A percentile compares a stretch with the other conserved stretches of the same genome.
These are phyloP conservation scores for Chaetura pelagica DNA, from an alignment of 2,113 vertebrate genomes.

Conservation along the genomic window DNA sequence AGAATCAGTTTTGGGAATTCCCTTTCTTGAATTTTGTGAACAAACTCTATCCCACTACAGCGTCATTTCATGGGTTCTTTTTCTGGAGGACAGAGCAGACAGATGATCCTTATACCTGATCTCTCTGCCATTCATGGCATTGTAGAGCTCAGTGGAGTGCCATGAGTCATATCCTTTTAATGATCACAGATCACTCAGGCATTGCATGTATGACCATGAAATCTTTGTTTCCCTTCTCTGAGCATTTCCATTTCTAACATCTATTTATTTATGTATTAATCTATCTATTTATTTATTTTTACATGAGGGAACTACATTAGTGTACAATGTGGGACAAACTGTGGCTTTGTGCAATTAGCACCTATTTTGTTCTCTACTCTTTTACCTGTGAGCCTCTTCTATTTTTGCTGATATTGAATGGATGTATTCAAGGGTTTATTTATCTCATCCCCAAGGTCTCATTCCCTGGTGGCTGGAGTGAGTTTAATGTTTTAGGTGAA, in stretches of 20 bases:
- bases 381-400: not conserved
- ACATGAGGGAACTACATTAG: not conserved
- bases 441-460: not conserved
- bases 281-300: too few species aligned
- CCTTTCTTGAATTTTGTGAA: not conserved
- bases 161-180: not conserved
- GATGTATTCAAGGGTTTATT: not conserved
- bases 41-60: not conserved
- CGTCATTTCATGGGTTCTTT: not conserved
- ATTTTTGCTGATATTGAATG: not conserved
- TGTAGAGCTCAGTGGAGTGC: not conserved
- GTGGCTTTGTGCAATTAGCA: fast-evolving
- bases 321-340: not conserved
- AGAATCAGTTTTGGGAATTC: not conserved
- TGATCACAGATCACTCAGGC: not conserved
- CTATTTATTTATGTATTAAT: too few species aligned
- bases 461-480: not conserved
- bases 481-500: not conserved
- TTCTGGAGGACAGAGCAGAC: not conserved
- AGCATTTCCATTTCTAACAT: not conserved
- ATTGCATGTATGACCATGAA: not conserved
- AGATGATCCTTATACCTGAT: not conserved
- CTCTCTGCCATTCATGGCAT: not conserved
- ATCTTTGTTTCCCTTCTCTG: not conserved
- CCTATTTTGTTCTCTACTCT: not conserved